Percentiles rank a stretch among this genome's conserved stretches.
phyloP scores from a whole-genome alignment of 2,113 vertebrate species.

The Eptatretus burgeri region DNA sequence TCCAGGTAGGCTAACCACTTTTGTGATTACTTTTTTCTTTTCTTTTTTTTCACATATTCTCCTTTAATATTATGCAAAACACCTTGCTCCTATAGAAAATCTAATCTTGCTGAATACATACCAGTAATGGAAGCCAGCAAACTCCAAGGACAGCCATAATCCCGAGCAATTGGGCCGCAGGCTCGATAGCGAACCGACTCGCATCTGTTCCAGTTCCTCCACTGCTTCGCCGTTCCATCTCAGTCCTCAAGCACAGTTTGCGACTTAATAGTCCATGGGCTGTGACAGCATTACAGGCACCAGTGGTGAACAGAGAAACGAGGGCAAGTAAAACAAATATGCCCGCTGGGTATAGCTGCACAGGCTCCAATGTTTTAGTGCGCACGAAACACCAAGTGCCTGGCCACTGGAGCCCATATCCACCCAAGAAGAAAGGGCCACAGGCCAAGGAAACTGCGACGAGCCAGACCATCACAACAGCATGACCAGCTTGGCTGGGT shows the following conservation, averaged over 20 bases:
- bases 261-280: conserved; percentile 42
- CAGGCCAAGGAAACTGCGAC: background rate
- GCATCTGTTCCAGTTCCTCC: conserved; percentile 46
- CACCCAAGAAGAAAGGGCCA: conserved; percentile 25
- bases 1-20: too few relatives aligned
- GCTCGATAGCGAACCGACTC: conserved; percentile 33
- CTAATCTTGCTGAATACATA: too few relatives aligned
- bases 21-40: too few relatives aligned
- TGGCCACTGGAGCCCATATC: conserved; percentile 58
- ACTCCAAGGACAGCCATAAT: conserved; percentile 66
- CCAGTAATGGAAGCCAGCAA: conserved; percentile 81
- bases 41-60: too few relatives aligned
- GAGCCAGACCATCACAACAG: background rate
- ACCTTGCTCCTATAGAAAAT: too few relatives aligned
- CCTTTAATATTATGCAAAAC: too few relatives aligned
- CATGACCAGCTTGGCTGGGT: background rate
- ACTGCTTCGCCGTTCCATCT: conserved; percentile 20
- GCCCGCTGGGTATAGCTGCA: conserved; percentile 9
- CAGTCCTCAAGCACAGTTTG: conserved; percentile 20
- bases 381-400: conserved; percentile 90
- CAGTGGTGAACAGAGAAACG: conserved; percentile 33
- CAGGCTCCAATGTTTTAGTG: conserved; percentile 10
- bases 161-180: conserved; percentile 55
- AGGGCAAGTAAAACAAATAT: conserved; percentile 46
- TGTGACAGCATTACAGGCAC: conserved; percentile 54